These are phyloP conservation scores for Drosophila mojavensis DNA, from an alignment of 1,140 invertebrate species.

Conservation along the genomic window DNA sequence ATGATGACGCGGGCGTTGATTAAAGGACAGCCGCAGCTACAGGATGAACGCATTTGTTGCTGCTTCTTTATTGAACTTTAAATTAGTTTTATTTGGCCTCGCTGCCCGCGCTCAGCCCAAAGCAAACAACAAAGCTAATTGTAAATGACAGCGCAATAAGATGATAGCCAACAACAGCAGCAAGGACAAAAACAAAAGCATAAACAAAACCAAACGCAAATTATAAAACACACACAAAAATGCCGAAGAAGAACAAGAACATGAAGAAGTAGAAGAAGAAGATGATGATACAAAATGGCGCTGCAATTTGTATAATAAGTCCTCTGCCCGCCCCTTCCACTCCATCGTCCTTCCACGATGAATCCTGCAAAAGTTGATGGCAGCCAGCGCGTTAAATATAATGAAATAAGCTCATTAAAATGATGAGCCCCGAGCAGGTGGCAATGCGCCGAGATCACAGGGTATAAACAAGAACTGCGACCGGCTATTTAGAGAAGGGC, in stretches of 20 bases:
- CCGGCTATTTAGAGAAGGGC: neutral
- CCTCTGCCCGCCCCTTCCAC: neutral
- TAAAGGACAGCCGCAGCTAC: conserved; percentile 39
- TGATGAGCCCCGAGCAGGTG: conserved; percentile 64
- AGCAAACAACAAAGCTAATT: conserved; percentile 51
- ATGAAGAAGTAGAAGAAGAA: conserved; percentile 8
- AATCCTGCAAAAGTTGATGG: conserved; percentile 5
- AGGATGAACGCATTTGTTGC: conserved; percentile 55
- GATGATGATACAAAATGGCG: conserved; percentile 35
- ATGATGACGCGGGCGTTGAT: conserved; percentile 42
- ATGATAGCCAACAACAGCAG: conserved; percentile 11
- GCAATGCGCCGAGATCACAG: conserved; percentile 14
- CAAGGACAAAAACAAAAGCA: neutral
- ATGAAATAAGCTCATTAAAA: conserved; percentile 83
- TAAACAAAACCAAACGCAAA: conserved; percentile 16
- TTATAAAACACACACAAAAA: conserved; percentile 2
- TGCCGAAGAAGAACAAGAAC: conserved; percentile 1
- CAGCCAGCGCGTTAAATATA: conserved; percentile 68
- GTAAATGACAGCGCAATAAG: conserved; percentile 47
- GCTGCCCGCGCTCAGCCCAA: conserved; percentile 7
- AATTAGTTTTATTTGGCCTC: conserved; percentile 78
- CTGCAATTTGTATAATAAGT: conserved; percentile 63
- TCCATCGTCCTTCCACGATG: neutral
- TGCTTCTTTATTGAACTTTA: conserved; percentile 78
- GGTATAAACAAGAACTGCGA: neutral